Percentiles rank a stretch among this genome's conserved stretches.
These are phyloP conservation scores for Megalops cyprinoides DNA, from an alignment of 2,797 vertebrate genomes.

Conservation along the genomic window DNA sequence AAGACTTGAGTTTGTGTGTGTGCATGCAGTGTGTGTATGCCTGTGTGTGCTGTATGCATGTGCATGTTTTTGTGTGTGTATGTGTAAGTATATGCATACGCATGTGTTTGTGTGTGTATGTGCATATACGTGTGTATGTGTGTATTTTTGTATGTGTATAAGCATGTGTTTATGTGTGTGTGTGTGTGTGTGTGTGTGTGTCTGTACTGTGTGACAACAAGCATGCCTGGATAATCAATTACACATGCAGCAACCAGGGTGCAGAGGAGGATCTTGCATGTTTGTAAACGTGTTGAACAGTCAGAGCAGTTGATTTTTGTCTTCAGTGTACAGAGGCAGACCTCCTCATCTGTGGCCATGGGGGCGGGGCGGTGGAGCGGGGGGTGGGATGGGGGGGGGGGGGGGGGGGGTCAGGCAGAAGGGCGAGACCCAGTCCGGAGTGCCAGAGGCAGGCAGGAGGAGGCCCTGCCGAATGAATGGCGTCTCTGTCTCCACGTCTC, in stretches of 20 bases:
- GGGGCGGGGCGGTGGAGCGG: neutral
- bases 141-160: no score
- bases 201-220: neutral
- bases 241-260: neutral
- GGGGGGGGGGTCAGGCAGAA: neutral
- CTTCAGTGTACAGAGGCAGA: neutral
- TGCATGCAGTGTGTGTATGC: no score
- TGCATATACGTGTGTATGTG: no score
- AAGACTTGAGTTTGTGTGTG: no score
- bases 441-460: conserved; percentile 1
- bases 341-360: neutral
- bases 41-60: no score
- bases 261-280: neutral
- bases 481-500: conserved; percentile 13
- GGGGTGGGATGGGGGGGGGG: neutral
- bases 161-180: no score
- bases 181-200: neutral
- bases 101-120: no score
- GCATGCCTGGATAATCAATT: conserved; percentile 14
- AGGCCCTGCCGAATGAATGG: neutral
- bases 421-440: conserved; percentile 5
- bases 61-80: no score
- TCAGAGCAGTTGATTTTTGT: neutral
- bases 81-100: no score
- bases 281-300: neutral